Conservation (phyloP, 2,888 invertebrate genomes). For the Lycophotia porphyrea region DNA sequence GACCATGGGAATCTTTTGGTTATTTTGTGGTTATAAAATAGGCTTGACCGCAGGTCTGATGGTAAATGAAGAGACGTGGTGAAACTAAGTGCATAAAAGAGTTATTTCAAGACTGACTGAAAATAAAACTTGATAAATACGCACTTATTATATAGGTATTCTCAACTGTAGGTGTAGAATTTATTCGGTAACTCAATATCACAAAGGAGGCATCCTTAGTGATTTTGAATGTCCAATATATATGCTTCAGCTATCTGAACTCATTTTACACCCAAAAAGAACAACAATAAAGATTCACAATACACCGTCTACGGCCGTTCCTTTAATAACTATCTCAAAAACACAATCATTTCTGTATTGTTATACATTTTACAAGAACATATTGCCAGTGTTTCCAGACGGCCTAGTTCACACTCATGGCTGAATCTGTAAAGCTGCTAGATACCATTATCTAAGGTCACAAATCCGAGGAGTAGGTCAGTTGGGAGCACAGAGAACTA, state of each 20-base stretch:
- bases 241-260: slow-evolving; percentile 16
- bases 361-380: slow-evolving; percentile 26
- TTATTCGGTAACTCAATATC: background rate
- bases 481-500: slow-evolving; percentile 45
- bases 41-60: background rate
- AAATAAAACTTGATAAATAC: background rate
- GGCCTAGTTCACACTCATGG: slow-evolving; percentile 53
- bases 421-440: slow-evolving; percentile 50
- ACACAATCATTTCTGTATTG: slow-evolving; percentile 29
- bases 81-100: background rate
- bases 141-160: background rate
- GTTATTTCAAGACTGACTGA: background rate
- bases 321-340: slow-evolving; percentile 33
- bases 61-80: background rate
- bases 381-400: slow-evolving; percentile 34
- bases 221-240: background rate
- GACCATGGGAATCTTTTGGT: slow-evolving; percentile 14
- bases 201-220: background rate
- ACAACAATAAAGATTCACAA: slow-evolving; percentile 34
- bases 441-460: slow-evolving; percentile 49
- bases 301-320: slow-evolving; percentile 6
- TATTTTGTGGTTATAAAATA: slow-evolving; percentile 15
- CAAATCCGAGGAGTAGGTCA: slow-evolving; percentile 51
- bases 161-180: background rate
- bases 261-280: slow-evolving; percentile 17